Percentiles rank a stretch among this genome's conserved stretches.
Conservation (phyloP, 2,888 invertebrate genomes). For the Troides helena region DNA sequence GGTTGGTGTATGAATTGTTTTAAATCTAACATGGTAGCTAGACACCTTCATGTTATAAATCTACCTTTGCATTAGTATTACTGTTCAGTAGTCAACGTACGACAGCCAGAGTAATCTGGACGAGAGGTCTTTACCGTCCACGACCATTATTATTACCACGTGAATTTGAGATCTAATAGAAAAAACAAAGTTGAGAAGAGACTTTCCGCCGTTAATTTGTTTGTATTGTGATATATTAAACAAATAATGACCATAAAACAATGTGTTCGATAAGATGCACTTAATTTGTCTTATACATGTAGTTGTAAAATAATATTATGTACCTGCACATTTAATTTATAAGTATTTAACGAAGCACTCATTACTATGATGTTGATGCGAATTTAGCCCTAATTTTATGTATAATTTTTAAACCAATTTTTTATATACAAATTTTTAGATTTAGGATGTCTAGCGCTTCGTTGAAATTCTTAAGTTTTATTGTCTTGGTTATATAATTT, state of each 20-base stretch:
- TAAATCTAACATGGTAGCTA: too few relatives aligned
- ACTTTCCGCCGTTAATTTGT: too few relatives aligned
- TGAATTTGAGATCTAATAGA: too few relatives aligned
- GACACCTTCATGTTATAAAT: too few relatives aligned
- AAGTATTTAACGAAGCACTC: slow-evolving; percentile 5
- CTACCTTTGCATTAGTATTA: too few relatives aligned
- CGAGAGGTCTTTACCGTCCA: too few relatives aligned
- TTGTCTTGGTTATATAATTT: not conserved
- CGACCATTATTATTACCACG: too few relatives aligned
- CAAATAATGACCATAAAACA: slow-evolving; percentile 2
- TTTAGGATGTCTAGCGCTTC: not conserved
- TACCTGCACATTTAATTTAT: slow-evolving; percentile 25
- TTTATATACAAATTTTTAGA: not conserved
- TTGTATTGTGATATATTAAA: not conserved
- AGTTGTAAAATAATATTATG: slow-evolving; percentile 20
- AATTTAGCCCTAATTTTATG: slow-evolving; percentile 7
- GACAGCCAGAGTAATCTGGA: too few relatives aligned
- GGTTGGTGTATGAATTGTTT: too few relatives aligned
- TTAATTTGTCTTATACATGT: slow-evolving; percentile 19
- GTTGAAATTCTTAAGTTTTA: not conserved
- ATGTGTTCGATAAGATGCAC: slow-evolving; percentile 21
- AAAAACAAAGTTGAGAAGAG: too few relatives aligned
- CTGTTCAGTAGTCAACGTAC: too few relatives aligned
- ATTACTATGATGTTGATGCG: slow-evolving; percentile 2
- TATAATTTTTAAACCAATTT: slow-evolving; percentile 4